A percentile compares a stretch with the other conserved stretches of the same genome.
phyloP scores from a whole-genome alignment of 2,113 vertebrate genomes.

The Natator depressus region DNA sequence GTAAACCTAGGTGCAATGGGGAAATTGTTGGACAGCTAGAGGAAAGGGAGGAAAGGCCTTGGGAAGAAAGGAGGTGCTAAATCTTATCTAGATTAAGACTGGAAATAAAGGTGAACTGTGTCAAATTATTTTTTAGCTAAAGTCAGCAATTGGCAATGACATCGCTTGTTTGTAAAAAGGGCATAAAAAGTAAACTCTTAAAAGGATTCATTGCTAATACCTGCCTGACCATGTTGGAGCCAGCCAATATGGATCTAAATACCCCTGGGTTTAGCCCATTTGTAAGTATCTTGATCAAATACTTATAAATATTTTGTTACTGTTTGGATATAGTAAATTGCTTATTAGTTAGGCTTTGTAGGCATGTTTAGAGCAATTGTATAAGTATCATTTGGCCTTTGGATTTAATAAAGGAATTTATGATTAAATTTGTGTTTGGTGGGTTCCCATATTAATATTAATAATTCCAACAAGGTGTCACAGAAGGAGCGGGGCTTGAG shows the following conservation, averaged over 20 bases:
- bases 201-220: neutral
- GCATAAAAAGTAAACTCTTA: neutral
- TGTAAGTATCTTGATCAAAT: neutral
- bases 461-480: neutral
- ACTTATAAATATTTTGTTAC: neutral
- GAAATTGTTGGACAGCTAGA: neutral
- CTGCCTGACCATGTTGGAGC: neutral
- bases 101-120: neutral
- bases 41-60: neutral
- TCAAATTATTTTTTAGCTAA: neutral
- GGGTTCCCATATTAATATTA: neutral
- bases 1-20: neutral
- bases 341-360: neutral
- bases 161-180: neutral
- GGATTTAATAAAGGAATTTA: neutral
- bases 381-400: neutral
- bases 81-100: neutral
- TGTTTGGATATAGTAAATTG: neutral
- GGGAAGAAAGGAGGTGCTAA: neutral
- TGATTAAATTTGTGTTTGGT: neutral
- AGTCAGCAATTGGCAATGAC: neutral
- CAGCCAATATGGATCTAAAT: neutral
- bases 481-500: neutral
- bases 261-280: neutral
- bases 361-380: neutral